Percentiles rank a stretch among this genome's conserved stretches.
phyloP scores from a whole-genome alignment of 2,113 vertebrate species.

The Sander lucioperca region DNA sequence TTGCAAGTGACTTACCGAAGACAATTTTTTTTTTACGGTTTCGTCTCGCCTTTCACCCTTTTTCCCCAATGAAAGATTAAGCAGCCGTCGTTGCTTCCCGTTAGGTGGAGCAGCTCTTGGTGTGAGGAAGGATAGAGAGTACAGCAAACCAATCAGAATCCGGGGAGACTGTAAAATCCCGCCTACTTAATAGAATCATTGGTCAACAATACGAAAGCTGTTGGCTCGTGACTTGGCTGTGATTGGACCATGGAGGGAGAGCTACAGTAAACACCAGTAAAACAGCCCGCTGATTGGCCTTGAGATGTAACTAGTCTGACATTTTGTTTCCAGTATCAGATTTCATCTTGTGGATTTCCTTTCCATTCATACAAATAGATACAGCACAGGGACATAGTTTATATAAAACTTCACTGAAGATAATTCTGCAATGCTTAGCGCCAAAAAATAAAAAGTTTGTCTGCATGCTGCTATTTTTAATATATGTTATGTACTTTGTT shows the following conservation, averaged over 20 bases:
- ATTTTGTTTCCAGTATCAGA: slow-evolving; percentile 82
- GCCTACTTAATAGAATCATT: slow-evolving; percentile 49
- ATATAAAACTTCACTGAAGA: too few species aligned
- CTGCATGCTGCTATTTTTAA: too few species aligned
- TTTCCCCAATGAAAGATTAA: slow-evolving; percentile 60
- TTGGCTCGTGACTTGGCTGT: neutral
- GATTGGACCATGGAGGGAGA: slow-evolving; percentile 61
- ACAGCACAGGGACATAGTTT: neutral
- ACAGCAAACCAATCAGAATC: slow-evolving; percentile 66
- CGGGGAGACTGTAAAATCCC: neutral
- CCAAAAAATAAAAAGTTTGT: too few species aligned
- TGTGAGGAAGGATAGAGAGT: neutral
- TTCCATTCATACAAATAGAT: slow-evolving; percentile 28
- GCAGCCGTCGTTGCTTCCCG: slow-evolving; percentile 72
- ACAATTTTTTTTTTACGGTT: neutral
- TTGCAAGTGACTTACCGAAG: slow-evolving; percentile 62
- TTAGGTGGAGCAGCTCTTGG: slow-evolving; percentile 61
- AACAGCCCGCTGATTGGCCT: slow-evolving; percentile 64
- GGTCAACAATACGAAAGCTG: slow-evolving; percentile 68
- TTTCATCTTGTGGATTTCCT: slow-evolving; percentile 74
- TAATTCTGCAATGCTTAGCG: too few species aligned
- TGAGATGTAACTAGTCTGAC: slow-evolving; percentile 67
- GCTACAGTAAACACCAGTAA: slow-evolving; percentile 51
- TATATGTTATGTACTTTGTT: neutral
- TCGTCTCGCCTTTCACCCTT: slow-evolving; percentile 60